Percentiles rank a stretch among this genome's conserved stretches.
These are phyloP conservation scores for Protodeltote pygarga DNA, from an alignment of 2,888 invertebrate species.

Conservation along the genomic window DNA sequence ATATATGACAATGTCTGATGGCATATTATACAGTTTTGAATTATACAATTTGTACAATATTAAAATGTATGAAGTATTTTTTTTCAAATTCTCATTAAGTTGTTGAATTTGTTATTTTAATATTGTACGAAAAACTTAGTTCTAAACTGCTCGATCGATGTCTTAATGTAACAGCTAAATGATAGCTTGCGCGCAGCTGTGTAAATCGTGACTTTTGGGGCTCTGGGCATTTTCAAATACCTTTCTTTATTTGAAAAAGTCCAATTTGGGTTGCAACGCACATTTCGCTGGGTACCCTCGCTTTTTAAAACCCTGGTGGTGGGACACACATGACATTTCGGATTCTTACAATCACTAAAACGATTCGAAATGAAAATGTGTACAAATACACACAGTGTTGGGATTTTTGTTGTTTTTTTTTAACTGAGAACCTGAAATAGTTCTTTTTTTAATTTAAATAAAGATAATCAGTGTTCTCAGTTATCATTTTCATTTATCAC, in stretches of 20 bases:
- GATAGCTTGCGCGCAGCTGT: constrained; percentile 84
- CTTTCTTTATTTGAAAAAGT: constrained; percentile 58
- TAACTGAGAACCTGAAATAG: constrained; percentile 12
- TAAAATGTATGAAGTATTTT: constrained; percentile 3
- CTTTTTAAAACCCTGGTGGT: constrained; percentile 81
- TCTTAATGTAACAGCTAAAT: constrained; percentile 79
- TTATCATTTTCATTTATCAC: background rate
- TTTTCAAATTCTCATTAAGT: background rate
- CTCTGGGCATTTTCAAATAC: constrained; percentile 67
- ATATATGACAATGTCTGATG: constrained; percentile 32
- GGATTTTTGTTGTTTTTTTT: constrained; percentile 31
- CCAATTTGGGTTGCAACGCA: constrained; percentile 61
- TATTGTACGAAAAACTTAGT: constrained; percentile 3
- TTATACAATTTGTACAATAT: constrained; percentile 16
- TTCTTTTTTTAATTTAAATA: background rate
- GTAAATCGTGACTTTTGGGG: constrained; percentile 82
- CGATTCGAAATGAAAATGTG: constrained; percentile 60
- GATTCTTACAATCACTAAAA: constrained; percentile 18
- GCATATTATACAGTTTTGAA: constrained; percentile 19
- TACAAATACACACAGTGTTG: constrained; percentile 64
- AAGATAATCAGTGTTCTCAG: background rate
- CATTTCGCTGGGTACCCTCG: constrained; percentile 73
- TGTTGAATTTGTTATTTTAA: constrained; percentile 11
- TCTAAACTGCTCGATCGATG: constrained; percentile 24
- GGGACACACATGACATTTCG: constrained; percentile 63